Evolutionary conservation across 2,113 vertebrate species (phyloP), one percentile per base, ranked within the genome.

Genomic region (Archilochus colubris): DNA sequence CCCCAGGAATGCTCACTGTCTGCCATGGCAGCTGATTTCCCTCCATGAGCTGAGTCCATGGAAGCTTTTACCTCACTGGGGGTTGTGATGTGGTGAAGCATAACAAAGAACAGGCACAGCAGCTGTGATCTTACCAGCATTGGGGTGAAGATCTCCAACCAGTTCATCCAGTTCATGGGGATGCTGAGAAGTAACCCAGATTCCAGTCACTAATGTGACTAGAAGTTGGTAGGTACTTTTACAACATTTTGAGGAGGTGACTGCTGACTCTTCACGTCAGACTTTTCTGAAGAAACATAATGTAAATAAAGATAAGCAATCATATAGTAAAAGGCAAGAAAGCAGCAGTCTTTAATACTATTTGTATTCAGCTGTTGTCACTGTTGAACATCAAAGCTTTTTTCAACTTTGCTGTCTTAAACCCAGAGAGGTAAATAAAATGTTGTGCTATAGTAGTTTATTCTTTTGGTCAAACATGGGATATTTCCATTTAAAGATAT

Each of bases 401-500:
- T 87, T 55, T 33, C 67, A 89, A 59, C 84, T 94, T 80, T 85
- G 40, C 25, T 76, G 36, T 79, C 78, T 94, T 78, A 85, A 23
- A 66, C 15, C 14, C 57, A 73, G 38, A 7, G 22, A 94, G 51
- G 58, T 69, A 82, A 94, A 92, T 30, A 62, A 74, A n/a, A 16
- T 6, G 25, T 58, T 93, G 61, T 75, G 59, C 53, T 83, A 2
- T 55, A 75, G 74, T 31, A 59, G 36, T 74, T 93, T 90, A 36
- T 74, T 88, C 73, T 81, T 90, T 68, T 57, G 61, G 73, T 86
- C 44, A 77, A 77, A 66, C 54, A 55, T 4, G 10, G 50, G 27
- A 73, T 58, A 72, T 57, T 92, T 94, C 50, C 25, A 70, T 86
- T 86, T 81, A 84, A 88, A 93, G 76, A 88, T 78, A 68, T 4